Base-by-base conservation (phyloP, 2,888 invertebrate species). In the Pterostichus madidus region DNA sequence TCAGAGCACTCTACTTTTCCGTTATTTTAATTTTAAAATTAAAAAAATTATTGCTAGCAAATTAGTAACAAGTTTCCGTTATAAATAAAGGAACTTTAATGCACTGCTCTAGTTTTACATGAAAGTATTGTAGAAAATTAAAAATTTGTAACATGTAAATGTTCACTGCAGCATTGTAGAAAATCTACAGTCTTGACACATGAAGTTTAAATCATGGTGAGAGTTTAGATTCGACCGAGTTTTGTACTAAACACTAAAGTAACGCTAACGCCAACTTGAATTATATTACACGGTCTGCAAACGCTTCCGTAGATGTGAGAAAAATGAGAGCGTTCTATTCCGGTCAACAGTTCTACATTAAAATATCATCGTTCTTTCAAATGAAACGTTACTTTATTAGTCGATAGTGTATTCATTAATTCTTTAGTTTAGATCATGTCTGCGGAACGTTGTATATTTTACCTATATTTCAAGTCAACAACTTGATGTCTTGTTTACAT, bases 321-420 rank as follows among this genome's bases (percentile, higher is more conserved):
- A 77, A 77, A 77, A 77, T 77, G 77, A 77, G 77, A 77, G 77
- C 77, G 56, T 56, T 56, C 56, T 79, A 79, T 79, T 79, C 79
- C 79, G 79, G 79, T 79, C 64, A 79, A 35, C 49, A 79, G 64
- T 79, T 79, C 46, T 79, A n/a, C 49, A 46, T 64, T 68, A 44
- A 44, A 78, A 78, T 59, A 61, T 77, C 35, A 39, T 77, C 59
- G 39, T 59, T 77, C 32, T 78, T 75, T 61, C 56, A 78, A 78
- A 56, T 78, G 61, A 59, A 78, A 59, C 78, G 78, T 78, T 78
- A 53, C 56, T n/a, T 75, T 75, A 46, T 10, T 17, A 24, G 52
- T 61, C 39, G 71, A 39, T 17, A 44, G 44, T 73, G 46, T 46
- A 73, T 73, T 73, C 46, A 3, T 24, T 24, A 24, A 24, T 24